phyloP scores from a whole-genome alignment of 30 jellyfish, hydroid and myxozoan genomes.

The Aurelia sp. region DNA sequence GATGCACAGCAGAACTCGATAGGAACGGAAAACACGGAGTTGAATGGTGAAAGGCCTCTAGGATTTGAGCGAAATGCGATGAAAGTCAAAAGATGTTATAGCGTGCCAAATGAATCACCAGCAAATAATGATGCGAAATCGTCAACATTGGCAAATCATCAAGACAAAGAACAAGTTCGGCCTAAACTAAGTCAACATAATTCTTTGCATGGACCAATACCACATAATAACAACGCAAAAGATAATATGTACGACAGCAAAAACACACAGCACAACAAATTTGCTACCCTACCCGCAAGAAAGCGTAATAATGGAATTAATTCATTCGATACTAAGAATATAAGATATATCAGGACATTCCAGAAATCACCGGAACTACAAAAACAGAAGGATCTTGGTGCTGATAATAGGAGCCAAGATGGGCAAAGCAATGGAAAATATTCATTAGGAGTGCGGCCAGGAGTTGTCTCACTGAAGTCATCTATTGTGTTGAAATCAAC shows the following conservation, averaged over 20 bases:
- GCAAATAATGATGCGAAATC: background rate
- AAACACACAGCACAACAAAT: too few relatives aligned
- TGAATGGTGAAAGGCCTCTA: too few relatives aligned
- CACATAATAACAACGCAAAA: too few relatives aligned
- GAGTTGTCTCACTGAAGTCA: constrained; percentile 6
- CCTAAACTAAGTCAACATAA: background rate
- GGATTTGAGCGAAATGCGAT: background rate
- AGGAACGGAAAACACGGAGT: too few relatives aligned
- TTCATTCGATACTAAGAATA: background rate
- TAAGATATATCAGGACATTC: background rate
- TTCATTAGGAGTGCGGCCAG: constrained; percentile 8
- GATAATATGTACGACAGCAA: too few relatives aligned
- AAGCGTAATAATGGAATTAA: background rate
- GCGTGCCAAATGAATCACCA: background rate
- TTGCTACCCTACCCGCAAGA: too few relatives aligned
- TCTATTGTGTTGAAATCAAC: constrained; percentile 43
- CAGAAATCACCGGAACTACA: background rate
- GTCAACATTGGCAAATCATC: background rate
- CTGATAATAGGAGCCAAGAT: background rate
- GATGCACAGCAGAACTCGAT: too few relatives aligned
- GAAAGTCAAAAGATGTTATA: background rate
- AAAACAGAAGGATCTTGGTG: background rate
- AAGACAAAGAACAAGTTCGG: too few relatives aligned
- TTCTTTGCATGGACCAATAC: background rate
- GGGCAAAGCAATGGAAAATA: background rate